These are phyloP conservation scores for Nyctibius grandis DNA, from an alignment of 2,797 vertebrate species.

Conservation along the genomic window DNA sequence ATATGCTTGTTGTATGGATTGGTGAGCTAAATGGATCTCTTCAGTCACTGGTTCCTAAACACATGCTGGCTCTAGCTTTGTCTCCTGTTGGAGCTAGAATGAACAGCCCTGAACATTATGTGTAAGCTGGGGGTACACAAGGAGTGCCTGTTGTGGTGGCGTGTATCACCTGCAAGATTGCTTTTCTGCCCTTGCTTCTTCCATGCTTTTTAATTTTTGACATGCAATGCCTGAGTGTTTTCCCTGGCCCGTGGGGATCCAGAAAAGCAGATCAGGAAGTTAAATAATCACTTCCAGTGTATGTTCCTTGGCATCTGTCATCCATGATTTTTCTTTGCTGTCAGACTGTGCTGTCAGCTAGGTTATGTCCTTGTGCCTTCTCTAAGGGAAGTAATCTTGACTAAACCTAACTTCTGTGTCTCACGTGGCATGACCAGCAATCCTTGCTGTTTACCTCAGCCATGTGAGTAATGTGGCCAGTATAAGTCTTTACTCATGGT, in stretches of 20 bases:
- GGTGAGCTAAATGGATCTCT: background rate
- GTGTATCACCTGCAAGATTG: background rate
- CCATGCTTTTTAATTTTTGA: background rate
- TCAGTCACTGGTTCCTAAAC: background rate
- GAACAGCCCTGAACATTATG: background rate
- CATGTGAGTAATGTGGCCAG: background rate
- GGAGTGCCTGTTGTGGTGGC: background rate
- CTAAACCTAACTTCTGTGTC: background rate
- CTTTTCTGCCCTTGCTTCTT: background rate
- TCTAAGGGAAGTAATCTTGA: background rate
- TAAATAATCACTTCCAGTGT: background rate
- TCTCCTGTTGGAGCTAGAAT: background rate
- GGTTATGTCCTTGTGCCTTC: background rate
- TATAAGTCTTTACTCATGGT: background rate
- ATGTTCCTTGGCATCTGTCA: background rate
- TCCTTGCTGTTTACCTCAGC: background rate
- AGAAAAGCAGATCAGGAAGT: background rate
- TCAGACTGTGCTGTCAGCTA: background rate
- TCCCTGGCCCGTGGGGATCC: background rate
- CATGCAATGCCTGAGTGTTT: background rate
- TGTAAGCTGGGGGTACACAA: background rate
- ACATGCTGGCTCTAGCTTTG: background rate
- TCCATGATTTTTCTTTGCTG: background rate
- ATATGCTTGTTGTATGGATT: background rate
- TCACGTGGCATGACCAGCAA: background rate